Percentiles rank a stretch among this genome's conserved stretches.
These are phyloP conservation scores for Muscidifurax raptorellus DNA, from an alignment of 1,140 invertebrate species.

Conservation along the genomic window DNA sequence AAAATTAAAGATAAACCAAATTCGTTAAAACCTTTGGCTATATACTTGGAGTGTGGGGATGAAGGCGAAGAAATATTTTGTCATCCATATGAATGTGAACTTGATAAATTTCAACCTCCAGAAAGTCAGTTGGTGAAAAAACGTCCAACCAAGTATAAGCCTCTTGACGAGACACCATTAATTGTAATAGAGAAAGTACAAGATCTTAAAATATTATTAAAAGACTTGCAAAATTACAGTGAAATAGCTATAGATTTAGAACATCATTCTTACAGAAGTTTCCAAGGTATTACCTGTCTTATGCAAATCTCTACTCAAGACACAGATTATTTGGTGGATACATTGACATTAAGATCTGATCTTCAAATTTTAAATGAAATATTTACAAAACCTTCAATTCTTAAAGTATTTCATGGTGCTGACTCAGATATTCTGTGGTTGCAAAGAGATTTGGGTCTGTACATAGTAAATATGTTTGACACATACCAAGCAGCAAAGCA, in stretches of 20 bases:
- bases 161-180: constrained; percentile 81
- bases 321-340: constrained; percentile 95
- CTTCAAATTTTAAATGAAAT: constrained; percentile 91
- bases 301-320: constrained; percentile 94
- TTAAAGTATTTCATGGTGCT: constrained; percentile 98
- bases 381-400: constrained; percentile 92
- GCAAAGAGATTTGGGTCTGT: constrained; percentile 95
- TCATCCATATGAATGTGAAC: constrained; percentile 94
- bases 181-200: constrained; percentile 82
- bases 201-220: constrained; percentile 81
- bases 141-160: constrained; percentile 72
- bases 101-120: constrained; percentile 82
- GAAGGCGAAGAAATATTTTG: constrained; percentile 74
- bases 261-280: constrained; percentile 90
- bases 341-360: constrained; percentile 87
- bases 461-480: constrained; percentile 98
- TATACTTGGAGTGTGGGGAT: constrained; percentile 82
- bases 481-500: constrained; percentile 91
- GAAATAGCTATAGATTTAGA: constrained; percentile 94
- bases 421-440: constrained; percentile 94
- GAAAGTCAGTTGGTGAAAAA: constrained; percentile 73
- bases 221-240: constrained; percentile 80
- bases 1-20: constrained; percentile 92
- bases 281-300: constrained; percentile 92
- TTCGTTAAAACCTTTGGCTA: constrained; percentile 86